Conservation (phyloP, 2,888 invertebrate species). For the Quadriops clusia region DNA sequence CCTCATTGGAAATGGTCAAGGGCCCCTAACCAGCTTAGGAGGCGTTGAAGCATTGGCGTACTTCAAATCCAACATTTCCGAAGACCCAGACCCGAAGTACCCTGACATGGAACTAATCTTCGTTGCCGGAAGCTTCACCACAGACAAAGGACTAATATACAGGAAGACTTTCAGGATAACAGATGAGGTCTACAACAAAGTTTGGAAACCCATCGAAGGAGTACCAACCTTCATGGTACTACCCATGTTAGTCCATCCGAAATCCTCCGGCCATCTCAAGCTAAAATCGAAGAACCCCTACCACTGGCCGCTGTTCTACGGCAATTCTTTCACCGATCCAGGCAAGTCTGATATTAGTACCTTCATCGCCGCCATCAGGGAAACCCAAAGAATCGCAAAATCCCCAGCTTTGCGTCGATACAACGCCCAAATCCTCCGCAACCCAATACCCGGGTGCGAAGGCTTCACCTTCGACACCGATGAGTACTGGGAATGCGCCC, state of each 20-base stretch:
- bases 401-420: conserved; percentile 39
- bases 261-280: conserved; percentile 54
- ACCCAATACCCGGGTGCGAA: conserved; percentile 41
- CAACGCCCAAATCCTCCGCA: conserved; percentile 32
- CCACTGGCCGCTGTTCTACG: conserved; percentile 60
- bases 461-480: conserved; percentile 34
- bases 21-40: conserved; percentile 43
- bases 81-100: conserved; percentile 38
- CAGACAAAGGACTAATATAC: conserved; percentile 25
- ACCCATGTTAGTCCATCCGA: conserved; percentile 60
- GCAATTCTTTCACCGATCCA: conserved; percentile 64
- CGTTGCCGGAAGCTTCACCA: conserved; percentile 39
- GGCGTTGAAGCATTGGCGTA: conserved; percentile 49
- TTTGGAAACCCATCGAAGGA: conserved; percentile 44
- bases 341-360: conserved; percentile 34
- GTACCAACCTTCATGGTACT: conserved; percentile 36
- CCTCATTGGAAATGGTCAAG: conserved; percentile 37
- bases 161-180: conserved; percentile 42
- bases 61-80: conserved; percentile 45
- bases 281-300: conserved; percentile 61
- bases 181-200: conserved; percentile 42
- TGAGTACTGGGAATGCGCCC: conserved; percentile 42
- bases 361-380: conserved; percentile 35
- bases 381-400: conserved; percentile 39
- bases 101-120: conserved; percentile 63